phyloP scores from a whole-genome alignment of 2,888 invertebrate genomes.

The Ernsta delagoae region DNA sequence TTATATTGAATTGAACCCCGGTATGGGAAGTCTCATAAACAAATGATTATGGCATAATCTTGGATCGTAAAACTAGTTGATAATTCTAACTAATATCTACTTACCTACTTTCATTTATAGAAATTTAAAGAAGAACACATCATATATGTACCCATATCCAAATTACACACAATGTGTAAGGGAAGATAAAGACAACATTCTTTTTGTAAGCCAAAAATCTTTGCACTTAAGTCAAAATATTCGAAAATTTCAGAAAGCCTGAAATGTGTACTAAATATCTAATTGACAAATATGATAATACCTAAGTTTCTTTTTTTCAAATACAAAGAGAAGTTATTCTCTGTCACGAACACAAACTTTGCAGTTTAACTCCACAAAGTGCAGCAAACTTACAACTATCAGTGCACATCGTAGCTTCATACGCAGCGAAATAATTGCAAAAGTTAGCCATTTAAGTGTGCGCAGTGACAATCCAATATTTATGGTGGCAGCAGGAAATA shows the following conservation, averaged over 20 bases:
- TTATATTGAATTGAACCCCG: slow-evolving; percentile 62
- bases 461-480: slow-evolving; percentile 35
- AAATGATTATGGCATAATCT: slow-evolving; percentile 71
- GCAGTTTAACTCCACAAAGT: slow-evolving; percentile 7
- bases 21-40: slow-evolving; percentile 63
- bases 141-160: no score
- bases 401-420: slow-evolving; percentile 29
- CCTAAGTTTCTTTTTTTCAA: neutral
- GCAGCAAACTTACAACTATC: slow-evolving; percentile 31
- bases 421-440: slow-evolving; percentile 34
- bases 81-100: no score
- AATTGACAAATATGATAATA: no score
- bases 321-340: neutral
- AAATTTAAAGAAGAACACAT: no score
- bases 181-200: no score
- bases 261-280: no score
- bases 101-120: no score
- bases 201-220: no score
- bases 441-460: slow-evolving; percentile 38
- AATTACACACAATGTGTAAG: no score
- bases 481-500: slow-evolving; percentile 37
- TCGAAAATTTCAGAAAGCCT: no score
- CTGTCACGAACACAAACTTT: slow-evolving; percentile 1
- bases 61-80: slow-evolving; percentile 59
- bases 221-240: no score